Percentiles rank a stretch among this genome's conserved stretches.
phyloP scores from a whole-genome alignment of 2,888 invertebrate species.

The Drosophila formosana region DNA sequence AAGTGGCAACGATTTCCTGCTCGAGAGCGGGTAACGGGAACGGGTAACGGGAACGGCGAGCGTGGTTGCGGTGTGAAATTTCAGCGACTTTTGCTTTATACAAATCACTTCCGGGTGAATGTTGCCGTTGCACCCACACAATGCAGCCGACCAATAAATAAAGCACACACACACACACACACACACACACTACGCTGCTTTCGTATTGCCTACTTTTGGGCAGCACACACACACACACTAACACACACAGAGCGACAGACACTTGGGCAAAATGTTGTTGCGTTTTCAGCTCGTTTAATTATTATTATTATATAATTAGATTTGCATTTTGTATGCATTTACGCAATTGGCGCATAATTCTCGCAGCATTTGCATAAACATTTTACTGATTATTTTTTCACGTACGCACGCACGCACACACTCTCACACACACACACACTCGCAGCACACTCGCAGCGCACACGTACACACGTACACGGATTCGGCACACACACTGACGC shows the following conservation, averaged over 20 bases:
- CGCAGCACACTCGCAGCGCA: background rate
- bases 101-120: slow-evolving; percentile 69
- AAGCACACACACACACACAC: slow-evolving; percentile 25
- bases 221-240: slow-evolving; percentile 10
- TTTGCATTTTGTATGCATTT: slow-evolving; percentile 44
- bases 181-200: slow-evolving; percentile 11
- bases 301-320: slow-evolving; percentile 69
- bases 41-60: background rate
- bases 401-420: slow-evolving; percentile 1
- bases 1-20: slow-evolving; percentile 44
- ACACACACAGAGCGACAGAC: slow-evolving; percentile 3
- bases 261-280: slow-evolving; percentile 20
- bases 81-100: slow-evolving; percentile 48
- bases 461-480: slow-evolving; percentile 14
- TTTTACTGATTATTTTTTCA: slow-evolving; percentile 54
- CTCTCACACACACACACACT: slow-evolving; percentile 10
- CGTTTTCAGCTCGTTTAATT: slow-evolving; percentile 25
- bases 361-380: slow-evolving; percentile 60
- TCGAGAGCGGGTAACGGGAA: background rate
- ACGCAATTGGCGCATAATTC: slow-evolving; percentile 58
- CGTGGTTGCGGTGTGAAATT: slow-evolving; percentile 36
- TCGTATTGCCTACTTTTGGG: slow-evolving; percentile 36
- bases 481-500: background rate
- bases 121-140: slow-evolving; percentile 53
- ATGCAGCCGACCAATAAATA: slow-evolving; percentile 39